A percentile compares a stretch with the other conserved stretches of the same genome.
Evolutionary conservation across 53 echinoderm and acorn worm species (phyloP).

Genomic region (Temnopleurus reevesii): DNA sequence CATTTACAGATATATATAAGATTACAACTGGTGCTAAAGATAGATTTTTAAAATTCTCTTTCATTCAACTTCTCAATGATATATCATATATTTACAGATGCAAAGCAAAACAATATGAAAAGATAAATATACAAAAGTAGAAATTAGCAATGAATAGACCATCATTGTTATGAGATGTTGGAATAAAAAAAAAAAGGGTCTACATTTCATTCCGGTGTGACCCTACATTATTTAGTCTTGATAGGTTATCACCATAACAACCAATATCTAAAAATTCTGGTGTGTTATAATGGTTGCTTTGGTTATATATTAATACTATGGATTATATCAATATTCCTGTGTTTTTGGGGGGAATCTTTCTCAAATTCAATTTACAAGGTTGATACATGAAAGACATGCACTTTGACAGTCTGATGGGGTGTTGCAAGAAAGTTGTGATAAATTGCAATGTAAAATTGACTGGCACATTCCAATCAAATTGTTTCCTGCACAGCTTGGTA

Average conservation of each 20-base stretch:
- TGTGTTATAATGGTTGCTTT: too few species aligned
- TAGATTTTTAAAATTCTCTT: constrained; percentile 5
- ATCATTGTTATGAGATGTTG: constrained; percentile 23
- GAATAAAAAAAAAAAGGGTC: not conserved
- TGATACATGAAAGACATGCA: too few species aligned
- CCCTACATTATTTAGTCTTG: not conserved
- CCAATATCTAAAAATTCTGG: not conserved
- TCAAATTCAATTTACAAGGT: too few species aligned
- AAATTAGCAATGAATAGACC: constrained; percentile 12
- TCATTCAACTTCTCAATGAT: constrained; percentile 16
- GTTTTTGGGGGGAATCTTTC: too few species aligned
- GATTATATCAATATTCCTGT: too few species aligned
- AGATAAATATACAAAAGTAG: constrained; percentile 33
- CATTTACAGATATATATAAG: constrained; percentile 30
- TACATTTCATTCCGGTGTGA: not conserved
- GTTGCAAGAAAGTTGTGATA: too few species aligned
- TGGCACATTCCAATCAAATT: too few species aligned
- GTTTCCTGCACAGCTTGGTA: too few species aligned
- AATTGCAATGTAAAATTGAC: too few species aligned
- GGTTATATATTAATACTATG: too few species aligned
- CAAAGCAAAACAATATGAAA: constrained; percentile 25
- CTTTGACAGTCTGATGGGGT: too few species aligned
- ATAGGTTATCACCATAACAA: not conserved
- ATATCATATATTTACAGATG: constrained; percentile 45
- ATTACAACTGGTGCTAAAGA: constrained; percentile 32